phyloP scores from a whole-genome alignment of 2,113 vertebrate species.

The Oncorhynchus kisutch region DNA sequence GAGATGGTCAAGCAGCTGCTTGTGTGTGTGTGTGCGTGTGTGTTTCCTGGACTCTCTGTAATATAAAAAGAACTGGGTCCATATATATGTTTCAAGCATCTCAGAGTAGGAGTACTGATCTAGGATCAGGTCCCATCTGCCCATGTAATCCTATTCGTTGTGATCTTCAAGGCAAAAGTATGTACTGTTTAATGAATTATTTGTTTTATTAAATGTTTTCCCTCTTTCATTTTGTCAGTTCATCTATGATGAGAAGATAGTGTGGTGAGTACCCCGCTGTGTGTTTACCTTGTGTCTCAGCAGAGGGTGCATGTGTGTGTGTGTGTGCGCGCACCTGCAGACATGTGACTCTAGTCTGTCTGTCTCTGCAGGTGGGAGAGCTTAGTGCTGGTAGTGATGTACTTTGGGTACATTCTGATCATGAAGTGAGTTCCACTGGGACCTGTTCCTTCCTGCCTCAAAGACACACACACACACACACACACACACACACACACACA shows the following conservation, averaged over 20 bases:
- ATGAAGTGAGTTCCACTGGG: slow-evolving; percentile 82
- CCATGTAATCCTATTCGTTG: too few relatives aligned
- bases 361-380: slow-evolving; percentile 83
- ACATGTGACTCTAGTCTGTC: slow-evolving; percentile 22
- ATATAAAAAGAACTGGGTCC: background rate
- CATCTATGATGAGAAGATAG: slow-evolving; percentile 86
- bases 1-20: too few relatives aligned
- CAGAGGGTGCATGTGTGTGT: background rate
- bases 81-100: too few relatives aligned
- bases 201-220: background rate
- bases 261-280: slow-evolving; percentile 77
- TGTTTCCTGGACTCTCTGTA: background rate
- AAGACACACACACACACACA: too few relatives aligned
- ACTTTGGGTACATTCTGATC: slow-evolving; percentile 84
- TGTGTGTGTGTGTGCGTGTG: background rate
- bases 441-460: background rate
- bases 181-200: background rate
- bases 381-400: slow-evolving; percentile 84
- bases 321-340: background rate
- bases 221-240: slow-evolving; percentile 66
- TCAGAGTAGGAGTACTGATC: too few relatives aligned
- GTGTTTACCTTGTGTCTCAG: background rate
- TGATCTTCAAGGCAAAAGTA: background rate
- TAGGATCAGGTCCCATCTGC: too few relatives aligned
- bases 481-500: background rate